Conservation (phyloP, 2,888 invertebrate genomes). For the Xestia c-nigrum region DNA sequence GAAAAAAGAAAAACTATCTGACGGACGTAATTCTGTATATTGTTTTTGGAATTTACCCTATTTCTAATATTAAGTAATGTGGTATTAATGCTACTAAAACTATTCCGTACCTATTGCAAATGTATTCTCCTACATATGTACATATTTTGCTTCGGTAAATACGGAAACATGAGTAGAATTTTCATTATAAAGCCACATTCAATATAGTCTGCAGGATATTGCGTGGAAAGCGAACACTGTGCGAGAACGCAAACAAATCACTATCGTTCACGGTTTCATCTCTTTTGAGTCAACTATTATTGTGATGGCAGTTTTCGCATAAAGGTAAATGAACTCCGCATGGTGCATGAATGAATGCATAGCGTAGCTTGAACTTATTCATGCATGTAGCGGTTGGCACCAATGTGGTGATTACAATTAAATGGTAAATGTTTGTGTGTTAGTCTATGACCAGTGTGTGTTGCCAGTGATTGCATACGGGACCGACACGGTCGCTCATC, state of each 20-base stretch:
- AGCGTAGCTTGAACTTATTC: neutral
- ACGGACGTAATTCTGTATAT: too few relatives aligned
- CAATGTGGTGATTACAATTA: neutral
- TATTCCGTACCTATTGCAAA: neutral
- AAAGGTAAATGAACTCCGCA: neutral
- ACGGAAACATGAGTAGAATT: conserved; percentile 10
- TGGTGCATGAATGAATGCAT: neutral
- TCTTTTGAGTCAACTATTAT: conserved; percentile 6
- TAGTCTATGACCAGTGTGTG: too few relatives aligned
- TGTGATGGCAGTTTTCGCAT: neutral
- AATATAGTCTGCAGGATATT: conserved; percentile 47
- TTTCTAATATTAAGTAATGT: neutral
- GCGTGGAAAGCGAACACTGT: conserved; percentile 37
- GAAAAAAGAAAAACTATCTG: too few relatives aligned
- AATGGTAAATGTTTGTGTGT: neutral
- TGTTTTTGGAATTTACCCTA: too few relatives aligned
- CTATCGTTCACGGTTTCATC: conserved; percentile 25
- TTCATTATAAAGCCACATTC: conserved; percentile 31
- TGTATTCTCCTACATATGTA: neutral
- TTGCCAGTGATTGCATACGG: too few relatives aligned
- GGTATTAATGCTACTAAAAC: neutral
- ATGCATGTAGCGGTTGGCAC: neutral
- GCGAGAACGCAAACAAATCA: conserved; percentile 16
- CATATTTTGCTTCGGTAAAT: neutral
- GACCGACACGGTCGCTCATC: too few relatives aligned